These are phyloP conservation scores for Pipistrellus pygmaeus DNA, from an alignment of 2,797 vertebrate genomes.

Conservation along the genomic window DNA sequence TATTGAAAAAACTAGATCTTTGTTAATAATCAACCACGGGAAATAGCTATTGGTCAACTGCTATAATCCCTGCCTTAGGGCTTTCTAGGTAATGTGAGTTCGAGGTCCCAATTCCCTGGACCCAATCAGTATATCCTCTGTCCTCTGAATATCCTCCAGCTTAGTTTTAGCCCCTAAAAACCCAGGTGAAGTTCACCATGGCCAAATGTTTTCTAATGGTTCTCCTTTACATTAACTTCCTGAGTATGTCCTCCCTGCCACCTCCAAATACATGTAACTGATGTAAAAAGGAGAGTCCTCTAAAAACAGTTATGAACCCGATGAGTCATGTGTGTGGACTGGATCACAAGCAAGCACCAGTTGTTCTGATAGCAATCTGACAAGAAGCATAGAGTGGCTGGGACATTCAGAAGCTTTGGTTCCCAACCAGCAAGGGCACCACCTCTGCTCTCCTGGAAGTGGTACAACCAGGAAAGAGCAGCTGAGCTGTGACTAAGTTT, in stretches of 20 bases:
- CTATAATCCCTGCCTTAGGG: background rate
- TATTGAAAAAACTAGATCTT: background rate
- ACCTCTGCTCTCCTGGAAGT: background rate
- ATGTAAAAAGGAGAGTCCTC: background rate
- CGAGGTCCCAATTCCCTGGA: background rate
- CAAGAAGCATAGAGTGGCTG: background rate
- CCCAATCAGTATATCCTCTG: background rate
- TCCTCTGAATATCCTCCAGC: constrained; percentile 14
- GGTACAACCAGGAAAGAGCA: background rate
- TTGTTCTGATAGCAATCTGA: background rate
- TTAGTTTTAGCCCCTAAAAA: constrained; percentile 16
- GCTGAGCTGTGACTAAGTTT: background rate
- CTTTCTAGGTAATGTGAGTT: background rate
- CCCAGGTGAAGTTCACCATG: background rate
- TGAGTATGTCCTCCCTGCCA: background rate
- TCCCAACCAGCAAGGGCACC: background rate
- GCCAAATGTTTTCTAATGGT: background rate
- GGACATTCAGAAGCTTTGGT: background rate
- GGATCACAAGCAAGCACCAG: too few relatives aligned
- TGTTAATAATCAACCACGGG: background rate
- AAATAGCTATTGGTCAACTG: background rate
- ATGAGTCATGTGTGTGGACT: background rate
- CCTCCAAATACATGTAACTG: constrained; percentile 20
- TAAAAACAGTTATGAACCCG: background rate
- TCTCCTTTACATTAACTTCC: constrained; percentile 32